Percentiles rank a stretch among this genome's conserved stretches.
Conservation (phyloP, 2,888 invertebrate genomes). For the Hesperia comma region DNA sequence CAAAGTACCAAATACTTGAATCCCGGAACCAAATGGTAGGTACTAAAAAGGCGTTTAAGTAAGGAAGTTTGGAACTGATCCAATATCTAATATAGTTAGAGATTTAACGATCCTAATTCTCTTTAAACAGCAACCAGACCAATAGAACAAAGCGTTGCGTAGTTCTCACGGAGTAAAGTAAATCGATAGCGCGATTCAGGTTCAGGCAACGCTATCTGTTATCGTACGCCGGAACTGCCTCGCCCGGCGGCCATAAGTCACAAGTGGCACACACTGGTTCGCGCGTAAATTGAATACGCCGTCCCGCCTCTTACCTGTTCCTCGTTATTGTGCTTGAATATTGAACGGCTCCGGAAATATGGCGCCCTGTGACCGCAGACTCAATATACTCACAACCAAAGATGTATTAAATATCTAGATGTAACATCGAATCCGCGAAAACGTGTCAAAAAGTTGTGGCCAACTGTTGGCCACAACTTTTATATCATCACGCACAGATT, state of each 20-base stretch:
- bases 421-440: too few species aligned
- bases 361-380: constrained; percentile 27
- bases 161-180: background rate
- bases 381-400: constrained; percentile 5
- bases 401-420: constrained; percentile 12
- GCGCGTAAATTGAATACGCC: constrained; percentile 41
- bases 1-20: too few species aligned
- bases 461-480: too few species aligned
- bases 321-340: constrained; percentile 51
- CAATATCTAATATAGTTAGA: too few species aligned
- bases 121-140: too few species aligned
- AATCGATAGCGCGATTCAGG: background rate
- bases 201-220: constrained; percentile 2
- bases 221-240: background rate
- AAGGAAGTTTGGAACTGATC: too few species aligned
- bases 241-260: constrained; percentile 17
- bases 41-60: too few species aligned
- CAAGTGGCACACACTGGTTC: constrained; percentile 37
- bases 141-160: too few species aligned
- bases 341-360: constrained; percentile 44
- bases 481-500: too few species aligned
- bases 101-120: too few species aligned
- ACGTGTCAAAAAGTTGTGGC: too few species aligned
- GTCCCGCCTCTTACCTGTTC: constrained; percentile 53
- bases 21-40: too few species aligned